These are phyloP conservation scores for Pipistrellus pygmaeus DNA, from an alignment of 2,797 vertebrate species.

Conservation along the genomic window DNA sequence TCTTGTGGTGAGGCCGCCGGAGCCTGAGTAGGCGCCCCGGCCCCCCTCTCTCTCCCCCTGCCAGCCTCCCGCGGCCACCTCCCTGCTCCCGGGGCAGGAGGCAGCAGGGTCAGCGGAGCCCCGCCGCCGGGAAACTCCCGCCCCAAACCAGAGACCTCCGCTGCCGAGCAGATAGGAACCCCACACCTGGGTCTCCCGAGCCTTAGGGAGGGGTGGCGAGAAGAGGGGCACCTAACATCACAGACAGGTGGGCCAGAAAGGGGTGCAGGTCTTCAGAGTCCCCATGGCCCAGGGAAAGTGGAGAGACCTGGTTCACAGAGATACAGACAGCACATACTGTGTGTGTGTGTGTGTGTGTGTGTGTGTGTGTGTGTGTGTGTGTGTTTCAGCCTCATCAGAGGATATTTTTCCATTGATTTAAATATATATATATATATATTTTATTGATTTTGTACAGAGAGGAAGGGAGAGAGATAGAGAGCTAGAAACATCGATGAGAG, in stretches of 20 bases:
- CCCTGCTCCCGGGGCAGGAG: constrained; percentile 3
- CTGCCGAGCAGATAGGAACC: neutral
- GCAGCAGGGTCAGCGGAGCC: neutral
- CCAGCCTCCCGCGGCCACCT: constrained; percentile 33
- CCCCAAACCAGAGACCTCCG: neutral
- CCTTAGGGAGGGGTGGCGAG: neutral
- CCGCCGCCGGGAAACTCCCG: neutral
- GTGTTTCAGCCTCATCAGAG: too few species aligned
- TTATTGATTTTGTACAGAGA: too few species aligned
- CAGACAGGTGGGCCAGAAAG: neutral
- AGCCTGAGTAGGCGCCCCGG: constrained; percentile 76
- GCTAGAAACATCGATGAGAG: too few species aligned
- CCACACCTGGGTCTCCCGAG: neutral
- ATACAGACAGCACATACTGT: too few species aligned
- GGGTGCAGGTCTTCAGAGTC: neutral
- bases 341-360: too few species aligned
- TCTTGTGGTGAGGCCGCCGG: constrained; percentile 75
- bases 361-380: too few species aligned
- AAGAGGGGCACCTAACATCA: neutral
- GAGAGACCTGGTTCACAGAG: neutral
- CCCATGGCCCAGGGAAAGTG: neutral
- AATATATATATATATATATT: too few species aligned
- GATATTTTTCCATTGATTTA: too few species aligned
- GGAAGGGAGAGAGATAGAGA: too few species aligned
- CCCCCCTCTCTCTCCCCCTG: constrained; percentile 35